phyloP scores from a whole-genome alignment of 2,888 invertebrate genomes.

The Andrena haemorrhoa region DNA sequence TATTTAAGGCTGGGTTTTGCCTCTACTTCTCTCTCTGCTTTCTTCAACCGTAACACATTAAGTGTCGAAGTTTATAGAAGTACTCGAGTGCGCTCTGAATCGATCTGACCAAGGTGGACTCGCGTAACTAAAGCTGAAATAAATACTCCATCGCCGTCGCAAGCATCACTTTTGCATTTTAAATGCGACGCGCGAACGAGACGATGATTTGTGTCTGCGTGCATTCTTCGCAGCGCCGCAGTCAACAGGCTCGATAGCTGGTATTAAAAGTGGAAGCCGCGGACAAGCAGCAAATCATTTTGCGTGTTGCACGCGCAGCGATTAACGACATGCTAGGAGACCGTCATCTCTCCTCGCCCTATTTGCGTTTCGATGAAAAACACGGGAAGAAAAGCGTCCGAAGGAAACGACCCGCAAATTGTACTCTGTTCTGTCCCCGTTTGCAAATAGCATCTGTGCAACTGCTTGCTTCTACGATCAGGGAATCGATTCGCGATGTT shows the following conservation, averaged over 20 bases:
- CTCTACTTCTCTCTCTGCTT: no score
- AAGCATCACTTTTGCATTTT: conserved; percentile 40
- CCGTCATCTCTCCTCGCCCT: not conserved
- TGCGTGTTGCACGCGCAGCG: conserved; percentile 65
- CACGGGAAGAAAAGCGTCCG: not conserved
- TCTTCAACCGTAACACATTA: no score
- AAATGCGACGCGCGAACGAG: conserved; percentile 35
- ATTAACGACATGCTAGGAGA: conserved; percentile 61
- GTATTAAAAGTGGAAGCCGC: conserved; percentile 46
- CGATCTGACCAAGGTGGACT: conserved; percentile 5
- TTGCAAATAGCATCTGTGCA: not conserved
- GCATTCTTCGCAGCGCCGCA: conserved; percentile 29
- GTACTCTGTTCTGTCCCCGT: not conserved
- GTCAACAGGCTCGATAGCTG: conserved; percentile 43
- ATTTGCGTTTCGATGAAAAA: conserved; percentile 5
- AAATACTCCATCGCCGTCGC: conserved; percentile 15
- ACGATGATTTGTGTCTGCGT: conserved; percentile 56
- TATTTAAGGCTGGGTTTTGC: no score
- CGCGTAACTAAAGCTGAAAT: conserved; percentile 15
- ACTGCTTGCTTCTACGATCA: not conserved
- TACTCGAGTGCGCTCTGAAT: not conserved
- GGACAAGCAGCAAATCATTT: conserved; percentile 62
- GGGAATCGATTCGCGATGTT: not conserved
- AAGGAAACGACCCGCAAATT: not conserved
- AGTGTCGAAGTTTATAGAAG: not conserved